Base-by-base conservation (phyloP, 2,113 vertebrate genomes). In the Chitala chitala region DNA sequence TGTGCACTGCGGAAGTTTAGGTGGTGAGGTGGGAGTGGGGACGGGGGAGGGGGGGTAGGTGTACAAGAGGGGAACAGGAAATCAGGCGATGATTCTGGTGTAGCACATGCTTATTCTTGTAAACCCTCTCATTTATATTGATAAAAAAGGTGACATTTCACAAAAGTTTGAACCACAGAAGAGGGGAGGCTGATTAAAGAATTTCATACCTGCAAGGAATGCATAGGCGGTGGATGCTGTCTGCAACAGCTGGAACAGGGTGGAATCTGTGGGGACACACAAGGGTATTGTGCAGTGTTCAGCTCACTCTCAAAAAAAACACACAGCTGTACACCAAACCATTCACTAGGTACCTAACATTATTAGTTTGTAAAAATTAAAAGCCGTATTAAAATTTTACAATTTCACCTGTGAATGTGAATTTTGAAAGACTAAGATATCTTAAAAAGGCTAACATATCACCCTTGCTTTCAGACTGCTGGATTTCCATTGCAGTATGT, bases 141-240 rank as follows among this genome's bases (percentile, higher is more conserved):
- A 66, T 44, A 40, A 66, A 10, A 12, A 68, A 48, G 24, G 26
- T 68, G 24, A 24, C 22, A 26, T 5, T 8, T 8, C n/a, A 48
- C 44, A 15, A 31, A 1, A 26, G 64, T 48, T 46, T 8, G 40
- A 38, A 42, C 24, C 12, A 51, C 2, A 51, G 12, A 51, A 5
- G 64, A 59, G 56, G 33, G 58, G 31, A 31, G 29, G 29, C 59
- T 38, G 59, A 63, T 26, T 68, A 3, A 13, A 9, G 42, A n/a
- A n/a, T n/a, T 48, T 73, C 58, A 36, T 73, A 73, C 72, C 72
- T 73, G 56, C 15, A 17, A 73, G 58, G 58, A 73, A 51, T 29
- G 51, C 46, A 50, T 26, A 73, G 7, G 56, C 58, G 58, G 8
- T 73, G 42, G 58, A 63, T 10, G 15, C 5, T 1, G 22, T n/a